These are phyloP conservation scores for Aphis craccivora DNA, from an alignment of 1,140 invertebrate species.

Conservation along the genomic window DNA sequence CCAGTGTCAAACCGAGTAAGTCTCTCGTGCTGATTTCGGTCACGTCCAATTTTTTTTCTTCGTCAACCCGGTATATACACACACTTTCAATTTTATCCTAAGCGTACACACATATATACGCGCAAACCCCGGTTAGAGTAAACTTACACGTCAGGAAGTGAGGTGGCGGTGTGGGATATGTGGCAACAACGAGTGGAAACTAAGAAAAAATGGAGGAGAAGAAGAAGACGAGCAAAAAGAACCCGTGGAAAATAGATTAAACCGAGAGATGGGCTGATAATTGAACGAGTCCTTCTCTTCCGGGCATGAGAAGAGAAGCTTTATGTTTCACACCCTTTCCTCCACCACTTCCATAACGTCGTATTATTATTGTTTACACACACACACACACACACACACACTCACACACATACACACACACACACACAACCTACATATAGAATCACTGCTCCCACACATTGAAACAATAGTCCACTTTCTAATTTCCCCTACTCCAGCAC, in stretches of 20 bases:
- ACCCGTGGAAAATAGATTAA: conserved; percentile 52
- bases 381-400: not conserved
- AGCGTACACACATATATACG: not conserved
- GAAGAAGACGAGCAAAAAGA: conserved; percentile 19
- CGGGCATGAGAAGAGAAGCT: conserved; percentile 52
- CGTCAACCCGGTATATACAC: not conserved
- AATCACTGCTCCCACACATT: conserved; percentile 55
- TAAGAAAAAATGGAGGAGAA: not conserved
- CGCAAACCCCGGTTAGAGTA: not conserved
- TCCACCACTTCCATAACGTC: not conserved
- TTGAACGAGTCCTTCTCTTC: conserved; percentile 47
- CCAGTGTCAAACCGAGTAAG: conserved; percentile 21
- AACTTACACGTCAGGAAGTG: not conserved
- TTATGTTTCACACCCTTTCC: not conserved
- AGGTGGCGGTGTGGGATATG: not conserved
- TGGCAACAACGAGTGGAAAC: not conserved
- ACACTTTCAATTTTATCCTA: conserved; percentile 28
- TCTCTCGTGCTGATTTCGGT: conserved; percentile 45
- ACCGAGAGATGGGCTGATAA: conserved; percentile 51
- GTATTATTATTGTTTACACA: conserved; percentile 43
- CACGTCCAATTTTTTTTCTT: conserved; percentile 49
- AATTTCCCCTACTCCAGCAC: not conserved
- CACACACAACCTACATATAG: conserved; percentile 6
- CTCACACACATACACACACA: not conserved
- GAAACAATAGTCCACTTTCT: conserved; percentile 56